phyloP scores from a whole-genome alignment of 2,797 vertebrate species.

The Trachops cirrhosus region DNA sequence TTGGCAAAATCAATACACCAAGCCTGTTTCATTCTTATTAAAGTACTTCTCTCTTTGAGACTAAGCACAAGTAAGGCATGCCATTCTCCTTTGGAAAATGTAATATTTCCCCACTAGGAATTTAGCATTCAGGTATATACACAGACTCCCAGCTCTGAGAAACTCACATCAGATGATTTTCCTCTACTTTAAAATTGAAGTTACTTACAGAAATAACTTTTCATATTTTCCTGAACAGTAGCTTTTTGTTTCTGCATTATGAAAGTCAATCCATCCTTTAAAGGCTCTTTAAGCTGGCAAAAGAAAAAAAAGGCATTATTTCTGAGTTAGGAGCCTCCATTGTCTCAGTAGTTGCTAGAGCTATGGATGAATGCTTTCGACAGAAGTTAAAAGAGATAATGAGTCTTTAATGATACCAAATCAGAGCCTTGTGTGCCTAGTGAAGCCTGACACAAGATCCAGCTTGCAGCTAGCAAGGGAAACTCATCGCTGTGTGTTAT shows the following conservation, averaged over 20 bases:
- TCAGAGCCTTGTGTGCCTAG: slow-evolving; percentile 80
- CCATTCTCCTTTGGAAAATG: slow-evolving; percentile 60
- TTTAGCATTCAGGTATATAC: slow-evolving; percentile 49
- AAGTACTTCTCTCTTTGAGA: slow-evolving; percentile 71
- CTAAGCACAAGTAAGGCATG: slow-evolving; percentile 64
- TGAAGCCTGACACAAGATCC: slow-evolving; percentile 80
- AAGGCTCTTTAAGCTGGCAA: slow-evolving; percentile 77
- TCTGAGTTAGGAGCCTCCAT: slow-evolving; percentile 76
- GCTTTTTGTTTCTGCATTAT: slow-evolving; percentile 73
- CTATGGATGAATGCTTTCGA: slow-evolving; percentile 84
- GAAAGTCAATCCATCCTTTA: slow-evolving; percentile 78
- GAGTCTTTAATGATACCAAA: slow-evolving; percentile 84
- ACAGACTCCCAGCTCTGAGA: slow-evolving; percentile 39
- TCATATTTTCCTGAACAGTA: slow-evolving; percentile 50
- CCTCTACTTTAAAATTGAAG: slow-evolving; percentile 60
- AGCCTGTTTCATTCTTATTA: slow-evolving; percentile 76
- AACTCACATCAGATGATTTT: slow-evolving; percentile 39
- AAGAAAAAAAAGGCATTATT: slow-evolving; percentile 68
- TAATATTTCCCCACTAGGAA: slow-evolving; percentile 63
- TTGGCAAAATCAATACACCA: slow-evolving; percentile 81
- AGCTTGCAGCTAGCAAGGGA: slow-evolving; percentile 74
- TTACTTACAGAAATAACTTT: slow-evolving; percentile 76
- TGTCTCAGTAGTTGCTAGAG: slow-evolving; percentile 80
- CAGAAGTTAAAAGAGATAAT: slow-evolving; percentile 86
- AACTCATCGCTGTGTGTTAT: slow-evolving; percentile 57